Conservation (phyloP, 2,888 invertebrate genomes). For the Pachydiplax longipennis region DNA sequence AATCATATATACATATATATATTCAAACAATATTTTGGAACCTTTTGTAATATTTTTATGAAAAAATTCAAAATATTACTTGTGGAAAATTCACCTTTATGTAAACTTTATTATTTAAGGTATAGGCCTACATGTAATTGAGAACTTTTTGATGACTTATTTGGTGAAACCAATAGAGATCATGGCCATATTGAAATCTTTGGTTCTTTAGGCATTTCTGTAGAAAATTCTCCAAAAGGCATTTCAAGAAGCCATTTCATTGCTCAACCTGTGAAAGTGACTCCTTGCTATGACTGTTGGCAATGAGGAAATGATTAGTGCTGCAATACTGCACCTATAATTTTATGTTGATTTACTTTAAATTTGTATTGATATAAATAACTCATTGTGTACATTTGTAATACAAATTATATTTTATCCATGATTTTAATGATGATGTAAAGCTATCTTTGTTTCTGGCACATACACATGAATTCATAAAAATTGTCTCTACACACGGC, state of each 20-base stretch:
- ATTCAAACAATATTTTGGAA: conserved; percentile 44
- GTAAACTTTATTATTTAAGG: conserved; percentile 11
- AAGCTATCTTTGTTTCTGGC: conserved; percentile 32
- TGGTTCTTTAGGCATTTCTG: conserved; percentile 23
- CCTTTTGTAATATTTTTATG: conserved; percentile 45
- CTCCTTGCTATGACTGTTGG: conserved; percentile 30
- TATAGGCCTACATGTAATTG: conserved; percentile 22
- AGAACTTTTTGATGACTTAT: conserved; percentile 25
- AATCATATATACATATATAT: conserved; percentile 40
- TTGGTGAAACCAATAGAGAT: conserved; percentile 14
- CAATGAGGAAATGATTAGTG: conserved; percentile 18
- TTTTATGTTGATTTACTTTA: conserved; percentile 2
- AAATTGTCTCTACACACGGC: conserved; percentile 39
- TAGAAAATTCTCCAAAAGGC: conserved; percentile 9
- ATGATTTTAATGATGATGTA: conserved; percentile 28
- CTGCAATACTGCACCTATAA: conserved; percentile 17
- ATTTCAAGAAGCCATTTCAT: conserved; percentile 19
- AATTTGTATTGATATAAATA: conserved; percentile 9
- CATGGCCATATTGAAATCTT: background rate
- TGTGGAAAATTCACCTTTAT: conserved; percentile 40
- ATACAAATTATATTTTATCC: conserved; percentile 31
- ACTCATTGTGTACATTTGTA: conserved; percentile 35
- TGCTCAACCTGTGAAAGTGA: conserved; percentile 7
- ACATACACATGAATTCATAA: conserved; percentile 26
- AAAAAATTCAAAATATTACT: conserved; percentile 44